Conservation (phyloP, 2,113 vertebrate genomes). For the Alosa alosa region DNA sequence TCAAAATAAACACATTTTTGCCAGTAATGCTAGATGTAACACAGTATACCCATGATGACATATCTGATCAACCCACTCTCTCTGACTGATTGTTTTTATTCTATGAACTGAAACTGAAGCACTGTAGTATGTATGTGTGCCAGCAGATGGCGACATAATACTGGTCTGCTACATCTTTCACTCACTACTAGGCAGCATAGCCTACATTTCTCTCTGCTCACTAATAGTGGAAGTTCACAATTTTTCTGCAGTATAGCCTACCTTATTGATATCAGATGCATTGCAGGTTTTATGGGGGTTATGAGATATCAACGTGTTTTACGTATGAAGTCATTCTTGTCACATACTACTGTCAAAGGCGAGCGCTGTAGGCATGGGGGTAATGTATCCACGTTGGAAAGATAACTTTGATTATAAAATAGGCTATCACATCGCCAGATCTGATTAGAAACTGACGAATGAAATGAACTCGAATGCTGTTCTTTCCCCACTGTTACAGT, state of each 20-base stretch:
- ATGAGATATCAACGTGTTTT: conserved; percentile 57
- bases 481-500: conserved; percentile 73
- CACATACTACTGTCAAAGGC: conserved; percentile 79
- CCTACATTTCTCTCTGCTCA: conserved; percentile 17
- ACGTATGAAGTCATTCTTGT: conserved; percentile 71
- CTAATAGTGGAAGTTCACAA: conserved; percentile 22
- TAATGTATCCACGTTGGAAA: conserved; percentile 61
- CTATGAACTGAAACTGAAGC: conserved; percentile 54
- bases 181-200: conserved; percentile 50
- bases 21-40: not conserved
- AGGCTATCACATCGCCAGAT: conserved; percentile 61
- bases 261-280: conserved; percentile 7
- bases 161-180: conserved; percentile 60
- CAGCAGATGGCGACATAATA: conserved; percentile 65
- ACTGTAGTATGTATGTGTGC: conserved; percentile 65
- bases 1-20: not conserved
- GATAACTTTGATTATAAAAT: conserved; percentile 56
- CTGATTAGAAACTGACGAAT: conserved; percentile 59
- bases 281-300: conserved; percentile 39
- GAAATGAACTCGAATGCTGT: conserved; percentile 64
- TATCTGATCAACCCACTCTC: conserved; percentile 30
- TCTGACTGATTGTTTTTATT: conserved; percentile 7
- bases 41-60: not conserved
- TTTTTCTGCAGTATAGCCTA: not conserved
- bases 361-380: conserved; percentile 70